These are phyloP conservation scores for Tetraneura akinire DNA, from an alignment of 1,140 invertebrate genomes.

Conservation along the genomic window DNA sequence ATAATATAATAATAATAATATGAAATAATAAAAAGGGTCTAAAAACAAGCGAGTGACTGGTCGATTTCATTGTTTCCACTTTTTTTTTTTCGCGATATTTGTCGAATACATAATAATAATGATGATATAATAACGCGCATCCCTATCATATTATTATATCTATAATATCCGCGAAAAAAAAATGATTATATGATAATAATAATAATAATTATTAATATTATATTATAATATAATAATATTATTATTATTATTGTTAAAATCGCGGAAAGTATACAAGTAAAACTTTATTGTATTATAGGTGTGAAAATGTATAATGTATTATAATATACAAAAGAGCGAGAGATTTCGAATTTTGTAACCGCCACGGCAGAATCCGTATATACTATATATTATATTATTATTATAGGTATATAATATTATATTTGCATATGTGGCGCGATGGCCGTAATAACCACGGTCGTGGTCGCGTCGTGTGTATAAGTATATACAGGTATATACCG, in stretches of 20 bases:
- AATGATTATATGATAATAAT: too few relatives aligned
- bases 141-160: too few relatives aligned
- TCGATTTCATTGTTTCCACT: constrained; percentile 35
- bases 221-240: background rate
- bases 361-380: background rate
- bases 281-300: too few relatives aligned
- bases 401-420: background rate
- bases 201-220: too few relatives aligned
- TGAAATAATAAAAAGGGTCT: constrained; percentile 34
- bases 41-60: constrained; percentile 49
- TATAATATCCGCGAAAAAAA: too few relatives aligned
- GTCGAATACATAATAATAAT: background rate
- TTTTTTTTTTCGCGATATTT: constrained; percentile 4
- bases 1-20: too few relatives aligned
- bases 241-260: background rate
- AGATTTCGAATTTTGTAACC: background rate
- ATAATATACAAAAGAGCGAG: background rate
- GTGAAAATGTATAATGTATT: too few relatives aligned
- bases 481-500: too few relatives aligned
- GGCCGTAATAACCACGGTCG: constrained; percentile 26
- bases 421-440: background rate
- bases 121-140: background rate
- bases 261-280: background rate
- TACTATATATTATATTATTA: too few relatives aligned
- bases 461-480: background rate